Conservation (phyloP, 2,888 invertebrate species). For the Dynastes hyllus region DNA sequence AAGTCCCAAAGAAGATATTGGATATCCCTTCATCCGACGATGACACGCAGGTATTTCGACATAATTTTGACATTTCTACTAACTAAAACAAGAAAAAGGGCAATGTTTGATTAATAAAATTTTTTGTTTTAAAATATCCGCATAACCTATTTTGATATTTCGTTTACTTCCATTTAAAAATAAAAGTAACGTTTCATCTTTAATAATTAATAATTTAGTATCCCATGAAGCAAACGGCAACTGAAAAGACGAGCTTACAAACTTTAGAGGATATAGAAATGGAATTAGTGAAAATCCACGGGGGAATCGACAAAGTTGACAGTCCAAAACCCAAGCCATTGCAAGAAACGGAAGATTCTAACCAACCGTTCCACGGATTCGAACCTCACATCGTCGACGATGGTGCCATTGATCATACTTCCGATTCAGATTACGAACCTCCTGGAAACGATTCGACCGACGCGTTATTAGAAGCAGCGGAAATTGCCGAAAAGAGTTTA, state of each 20-base stretch:
- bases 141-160: neutral
- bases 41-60: constrained; percentile 57
- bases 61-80: constrained; percentile 1
- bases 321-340: constrained; percentile 41
- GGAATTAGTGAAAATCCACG: constrained; percentile 67
- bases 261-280: constrained; percentile 69
- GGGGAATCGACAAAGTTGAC: constrained; percentile 55
- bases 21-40: constrained; percentile 69
- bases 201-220: neutral
- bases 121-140: constrained; percentile 11
- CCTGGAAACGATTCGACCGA: constrained; percentile 58
- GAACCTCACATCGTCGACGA: constrained; percentile 63
- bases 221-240: constrained; percentile 31
- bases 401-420: constrained; percentile 65
- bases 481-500: constrained; percentile 61
- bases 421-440: constrained; percentile 67
- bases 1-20: constrained; percentile 66
- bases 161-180: neutral
- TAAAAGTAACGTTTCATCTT: neutral
- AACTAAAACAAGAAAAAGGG: neutral
- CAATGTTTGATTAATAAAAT: neutral
- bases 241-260: constrained; percentile 57
- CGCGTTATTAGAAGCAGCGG: constrained; percentile 61
- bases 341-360: constrained; percentile 54
- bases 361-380: constrained; percentile 57